Conservation (phyloP, 2,113 vertebrate genomes). For the Typhlomys cinereus region DNA sequence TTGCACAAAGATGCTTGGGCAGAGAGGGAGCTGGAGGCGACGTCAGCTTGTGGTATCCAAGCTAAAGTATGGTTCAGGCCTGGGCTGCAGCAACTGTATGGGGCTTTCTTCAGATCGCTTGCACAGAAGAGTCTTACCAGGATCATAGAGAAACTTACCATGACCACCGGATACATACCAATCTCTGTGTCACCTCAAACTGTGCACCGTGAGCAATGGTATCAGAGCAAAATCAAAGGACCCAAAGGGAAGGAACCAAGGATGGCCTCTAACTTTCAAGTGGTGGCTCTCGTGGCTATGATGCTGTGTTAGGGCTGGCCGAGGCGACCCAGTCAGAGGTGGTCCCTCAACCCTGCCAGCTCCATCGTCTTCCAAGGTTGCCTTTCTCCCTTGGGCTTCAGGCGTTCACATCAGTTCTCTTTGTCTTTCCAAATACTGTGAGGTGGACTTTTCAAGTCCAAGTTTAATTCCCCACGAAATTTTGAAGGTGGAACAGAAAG, state of each 20-base stretch:
- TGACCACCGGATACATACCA: not conserved
- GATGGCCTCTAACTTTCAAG: not conserved
- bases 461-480: not conserved
- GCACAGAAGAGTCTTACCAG: not conserved
- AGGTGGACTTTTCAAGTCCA: not conserved
- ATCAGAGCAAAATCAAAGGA: not conserved
- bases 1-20: not conserved
- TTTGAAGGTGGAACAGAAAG: constrained; percentile 19
- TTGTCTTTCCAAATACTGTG: not conserved
- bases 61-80: not conserved
- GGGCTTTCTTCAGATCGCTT: not conserved
- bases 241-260: not conserved
- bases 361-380: not conserved
- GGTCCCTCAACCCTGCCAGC: not conserved
- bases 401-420: not conserved
- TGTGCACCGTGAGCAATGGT: not conserved
- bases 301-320: too few species aligned
- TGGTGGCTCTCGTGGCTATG: not conserved
- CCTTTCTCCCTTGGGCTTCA: not conserved
- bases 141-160: not conserved
- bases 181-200: not conserved
- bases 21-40: not conserved
- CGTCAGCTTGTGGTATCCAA: not conserved
- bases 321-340: not conserved
- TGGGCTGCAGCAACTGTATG: not conserved